Evolutionary conservation across 1,140 invertebrate genomes (phyloP), one percentile per base, ranked within the genome.

Genomic region (Schmidtea mediterranea): DNA sequence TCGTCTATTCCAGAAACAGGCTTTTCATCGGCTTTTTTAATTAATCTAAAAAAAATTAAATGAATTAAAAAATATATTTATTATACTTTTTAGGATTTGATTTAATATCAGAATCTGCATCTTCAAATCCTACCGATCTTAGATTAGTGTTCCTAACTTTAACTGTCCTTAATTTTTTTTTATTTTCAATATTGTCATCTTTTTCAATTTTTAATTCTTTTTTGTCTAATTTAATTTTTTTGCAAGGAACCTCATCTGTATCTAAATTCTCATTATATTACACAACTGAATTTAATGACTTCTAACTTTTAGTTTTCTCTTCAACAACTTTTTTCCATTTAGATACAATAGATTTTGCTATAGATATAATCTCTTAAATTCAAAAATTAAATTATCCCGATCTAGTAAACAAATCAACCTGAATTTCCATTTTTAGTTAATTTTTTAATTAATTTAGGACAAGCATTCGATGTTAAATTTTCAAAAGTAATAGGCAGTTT

Each of bases 291-390:
- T 5, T 13, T 19, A 6, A 2, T 5, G 9, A 21, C 15, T 8
- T 13, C n/a, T 45, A 22, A 19, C 21, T 45, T 15, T 18, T 18
- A 16, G 43, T 13, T 13, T 45, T 21, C 8, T 16, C 23, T 19
- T 45, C 21, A 45, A 45, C 21, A 45, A 45, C 15, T 24, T 45
- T 15, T 24, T 45, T 45, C 43, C 43, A 45, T 45, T 45, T 45
- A 22, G 15, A 19, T 9, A 45, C 43, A 24, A 45, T 45, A 45
- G 21, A 13, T 19, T 16, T 45, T 16, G 43, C 43, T 21, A 45
- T 19, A 16, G 15, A 15, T 45, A 19, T 45, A 21, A 15, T 45
- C 22, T 45, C 43, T 13, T 19, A 24, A 21, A 24, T 13, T 19
- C 5, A 41, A 41, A 6, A 19, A 22, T 13, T 13, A 21, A 45